Conservation (phyloP, 2,888 invertebrate genomes). For the Drosophila borborema region DNA sequence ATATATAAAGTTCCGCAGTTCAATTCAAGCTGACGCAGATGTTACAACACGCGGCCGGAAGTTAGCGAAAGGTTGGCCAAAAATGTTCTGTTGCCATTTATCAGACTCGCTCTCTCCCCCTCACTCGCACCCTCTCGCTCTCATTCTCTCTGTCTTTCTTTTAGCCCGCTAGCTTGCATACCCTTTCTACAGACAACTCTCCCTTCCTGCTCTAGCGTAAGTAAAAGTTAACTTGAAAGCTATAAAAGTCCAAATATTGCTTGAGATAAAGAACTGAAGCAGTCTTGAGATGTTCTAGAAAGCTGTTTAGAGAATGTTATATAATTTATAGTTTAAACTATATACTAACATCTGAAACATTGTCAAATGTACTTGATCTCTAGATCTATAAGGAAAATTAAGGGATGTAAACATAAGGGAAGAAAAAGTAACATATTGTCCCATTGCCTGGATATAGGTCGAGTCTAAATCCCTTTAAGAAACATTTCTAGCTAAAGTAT, state of each 20-base stretch:
- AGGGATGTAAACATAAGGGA: no score
- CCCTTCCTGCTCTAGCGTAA: background rate
- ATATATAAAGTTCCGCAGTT: constrained; percentile 18
- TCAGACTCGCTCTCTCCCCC: background rate
- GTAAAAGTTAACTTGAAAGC: background rate
- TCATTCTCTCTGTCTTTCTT: background rate
- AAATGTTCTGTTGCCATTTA: constrained; percentile 31
- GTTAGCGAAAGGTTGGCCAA: constrained; percentile 75
- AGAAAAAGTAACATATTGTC: no score
- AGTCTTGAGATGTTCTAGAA: background rate
- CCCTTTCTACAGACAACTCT: background rate
- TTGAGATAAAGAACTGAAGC: background rate
- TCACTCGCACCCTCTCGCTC: background rate
- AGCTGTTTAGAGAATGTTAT: background rate
- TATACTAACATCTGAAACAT: no score
- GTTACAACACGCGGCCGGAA: constrained; percentile 75
- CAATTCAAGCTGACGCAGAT: constrained; percentile 60
- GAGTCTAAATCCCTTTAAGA: no score
- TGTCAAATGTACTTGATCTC: no score
- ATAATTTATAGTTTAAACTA: no score
- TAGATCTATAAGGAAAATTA: no score
- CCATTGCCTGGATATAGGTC: no score
- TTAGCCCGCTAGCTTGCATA: background rate
- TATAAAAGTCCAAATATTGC: background rate
- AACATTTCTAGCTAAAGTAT: no score